Evolutionary conservation across 2,113 vertebrate species (phyloP).

Genomic region (Pitta sordida): DNA sequence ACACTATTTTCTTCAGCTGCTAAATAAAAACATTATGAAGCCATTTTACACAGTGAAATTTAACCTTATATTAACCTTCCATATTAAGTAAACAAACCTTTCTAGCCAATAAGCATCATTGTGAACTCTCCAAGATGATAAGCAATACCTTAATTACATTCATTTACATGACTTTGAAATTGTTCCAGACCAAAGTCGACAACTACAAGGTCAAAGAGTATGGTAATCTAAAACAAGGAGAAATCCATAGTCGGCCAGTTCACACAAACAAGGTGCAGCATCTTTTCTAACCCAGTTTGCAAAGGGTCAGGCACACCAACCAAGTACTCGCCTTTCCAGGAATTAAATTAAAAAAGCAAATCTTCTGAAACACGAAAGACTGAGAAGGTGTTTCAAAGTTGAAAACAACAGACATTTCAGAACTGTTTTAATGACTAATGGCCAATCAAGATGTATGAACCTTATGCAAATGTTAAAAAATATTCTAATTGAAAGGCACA

Average conservation of each 20-base stretch:
- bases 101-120: constrained; percentile 80
- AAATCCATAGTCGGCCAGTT: constrained; percentile 31
- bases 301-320: constrained; percentile 3
- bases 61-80: constrained; percentile 81
- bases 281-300: neutral
- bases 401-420: neutral
- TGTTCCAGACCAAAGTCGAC: constrained; percentile 80
- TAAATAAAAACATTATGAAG: constrained; percentile 71
- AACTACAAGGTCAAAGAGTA: constrained; percentile 78
- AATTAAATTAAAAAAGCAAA: neutral
- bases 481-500: neutral
- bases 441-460: neutral
- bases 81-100: constrained; percentile 78
- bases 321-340: neutral
- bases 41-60: constrained; percentile 71
- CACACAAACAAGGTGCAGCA: neutral
- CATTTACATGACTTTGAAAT: constrained; percentile 86
- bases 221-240: constrained; percentile 60
- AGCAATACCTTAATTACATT: constrained; percentile 86
- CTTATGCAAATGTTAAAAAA: neutral
- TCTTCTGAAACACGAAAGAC: neutral
- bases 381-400: neutral
- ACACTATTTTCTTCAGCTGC: constrained; percentile 62
- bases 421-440: neutral
- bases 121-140: constrained; percentile 79